Evolutionary conservation across 2,888 invertebrate genomes (phyloP).

Genomic region (Agonopterix heracliana): DNA sequence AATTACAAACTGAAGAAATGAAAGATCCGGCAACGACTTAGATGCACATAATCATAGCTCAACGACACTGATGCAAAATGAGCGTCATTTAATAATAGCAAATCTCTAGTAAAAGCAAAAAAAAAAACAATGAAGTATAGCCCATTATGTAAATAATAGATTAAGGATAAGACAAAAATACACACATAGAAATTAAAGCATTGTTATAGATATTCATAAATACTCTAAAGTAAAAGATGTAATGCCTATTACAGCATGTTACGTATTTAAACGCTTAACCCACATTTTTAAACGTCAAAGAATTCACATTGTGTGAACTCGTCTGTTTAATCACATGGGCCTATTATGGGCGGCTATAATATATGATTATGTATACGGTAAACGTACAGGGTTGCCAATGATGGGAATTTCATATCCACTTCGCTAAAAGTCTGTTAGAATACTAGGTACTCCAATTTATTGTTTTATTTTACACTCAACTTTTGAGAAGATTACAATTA

Average conservation of each 20-base stretch:
- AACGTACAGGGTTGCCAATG: slow-evolving; percentile 18
- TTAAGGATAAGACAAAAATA: too few relatives aligned
- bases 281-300: slow-evolving; percentile 13
- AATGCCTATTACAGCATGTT: not conserved
- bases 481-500: too few relatives aligned
- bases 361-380: slow-evolving; percentile 13
- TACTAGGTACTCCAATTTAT: too few relatives aligned
- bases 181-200: too few relatives aligned
- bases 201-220: not conserved
- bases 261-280: not conserved
- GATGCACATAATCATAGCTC: too few relatives aligned
- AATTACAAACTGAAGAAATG: too few relatives aligned
- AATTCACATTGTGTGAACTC: slow-evolving; percentile 28
- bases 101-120: not conserved
- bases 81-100: not conserved
- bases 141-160: too few relatives aligned
- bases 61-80: too few relatives aligned
- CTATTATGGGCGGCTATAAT: slow-evolving; percentile 1
- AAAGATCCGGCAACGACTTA: too few relatives aligned
- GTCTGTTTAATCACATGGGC: slow-evolving; percentile 32
- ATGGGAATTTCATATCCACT: not conserved
- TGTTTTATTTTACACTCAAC: too few relatives aligned
- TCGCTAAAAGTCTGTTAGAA: too few relatives aligned
- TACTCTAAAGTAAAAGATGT: not conserved
- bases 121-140: too few relatives aligned